Conservation (phyloP, 2,797 vertebrate species). For the Anomalospiza imberbis region DNA sequence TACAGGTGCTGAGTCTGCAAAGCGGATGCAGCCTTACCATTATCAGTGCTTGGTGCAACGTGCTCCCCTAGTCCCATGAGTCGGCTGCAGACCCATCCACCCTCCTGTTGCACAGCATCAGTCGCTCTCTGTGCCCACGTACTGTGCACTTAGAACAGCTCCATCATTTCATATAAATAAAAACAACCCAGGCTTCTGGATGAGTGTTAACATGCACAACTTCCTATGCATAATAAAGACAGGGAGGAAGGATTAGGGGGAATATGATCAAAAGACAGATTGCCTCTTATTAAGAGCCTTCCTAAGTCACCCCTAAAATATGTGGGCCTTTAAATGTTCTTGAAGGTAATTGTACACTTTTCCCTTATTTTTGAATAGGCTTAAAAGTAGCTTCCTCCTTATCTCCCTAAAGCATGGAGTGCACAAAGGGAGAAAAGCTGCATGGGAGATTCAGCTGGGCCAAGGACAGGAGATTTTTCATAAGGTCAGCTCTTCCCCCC, state of each 20-base stretch:
- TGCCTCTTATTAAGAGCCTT: background rate
- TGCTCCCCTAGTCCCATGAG: background rate
- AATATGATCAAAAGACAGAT: background rate
- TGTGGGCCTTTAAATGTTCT: background rate
- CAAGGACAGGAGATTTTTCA: background rate
- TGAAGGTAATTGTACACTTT: background rate
- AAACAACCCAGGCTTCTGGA: background rate
- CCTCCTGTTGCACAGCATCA: background rate
- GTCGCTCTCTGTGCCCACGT: fast-evolving
- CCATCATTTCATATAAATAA: background rate
- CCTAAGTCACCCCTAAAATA: background rate
- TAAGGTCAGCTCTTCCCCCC: background rate
- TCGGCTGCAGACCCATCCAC: fast-evolving
- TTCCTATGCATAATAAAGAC: background rate
- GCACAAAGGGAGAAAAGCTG: background rate
- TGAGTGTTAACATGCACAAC: background rate
- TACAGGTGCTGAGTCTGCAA: background rate
- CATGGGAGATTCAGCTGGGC: background rate
- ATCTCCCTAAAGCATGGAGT: background rate
- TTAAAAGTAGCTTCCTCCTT: background rate
- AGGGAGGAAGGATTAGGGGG: background rate
- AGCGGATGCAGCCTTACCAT: background rate
- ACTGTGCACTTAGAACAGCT: background rate
- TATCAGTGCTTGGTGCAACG: fast-evolving
- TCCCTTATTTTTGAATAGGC: background rate